Conservation (phyloP, 2,113 vertebrate species). For the Diadophis punctatus region DNA sequence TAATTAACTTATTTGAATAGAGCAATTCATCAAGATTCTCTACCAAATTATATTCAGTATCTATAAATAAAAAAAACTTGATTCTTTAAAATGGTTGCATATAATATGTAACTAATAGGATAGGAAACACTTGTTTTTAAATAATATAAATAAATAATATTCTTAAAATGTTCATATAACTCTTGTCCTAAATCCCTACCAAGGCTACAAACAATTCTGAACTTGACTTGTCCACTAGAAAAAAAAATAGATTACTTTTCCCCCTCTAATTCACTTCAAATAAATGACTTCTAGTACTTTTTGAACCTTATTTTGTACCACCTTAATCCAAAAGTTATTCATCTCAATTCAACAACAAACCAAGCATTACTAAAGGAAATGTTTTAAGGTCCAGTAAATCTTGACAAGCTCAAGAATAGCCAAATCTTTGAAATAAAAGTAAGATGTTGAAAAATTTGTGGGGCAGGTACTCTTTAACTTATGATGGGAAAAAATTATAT, state of each 20-base stretch:
- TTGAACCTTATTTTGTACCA: background rate
- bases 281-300: background rate
- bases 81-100: background rate
- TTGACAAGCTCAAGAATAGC: background rate
- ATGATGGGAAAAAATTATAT: background rate
- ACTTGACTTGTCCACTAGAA: background rate
- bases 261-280: background rate
- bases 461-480: background rate
- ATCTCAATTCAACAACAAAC: background rate
- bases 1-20: slow-evolving; percentile 36
- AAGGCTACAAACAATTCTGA: background rate
- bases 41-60: background rate
- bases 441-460: background rate
- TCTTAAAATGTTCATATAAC: background rate
- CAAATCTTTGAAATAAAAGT: background rate
- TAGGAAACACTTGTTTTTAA: background rate
- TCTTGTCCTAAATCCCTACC: background rate
- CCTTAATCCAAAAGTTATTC: background rate
- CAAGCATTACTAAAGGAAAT: background rate
- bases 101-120: background rate
- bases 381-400: background rate
- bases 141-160: background rate
- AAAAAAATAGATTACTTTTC: background rate
- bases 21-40: slow-evolving; percentile 12
- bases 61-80: slow-evolving; percentile 21